Conservation (phyloP, 1,140 invertebrate genomes). For the Samia ricini region DNA sequence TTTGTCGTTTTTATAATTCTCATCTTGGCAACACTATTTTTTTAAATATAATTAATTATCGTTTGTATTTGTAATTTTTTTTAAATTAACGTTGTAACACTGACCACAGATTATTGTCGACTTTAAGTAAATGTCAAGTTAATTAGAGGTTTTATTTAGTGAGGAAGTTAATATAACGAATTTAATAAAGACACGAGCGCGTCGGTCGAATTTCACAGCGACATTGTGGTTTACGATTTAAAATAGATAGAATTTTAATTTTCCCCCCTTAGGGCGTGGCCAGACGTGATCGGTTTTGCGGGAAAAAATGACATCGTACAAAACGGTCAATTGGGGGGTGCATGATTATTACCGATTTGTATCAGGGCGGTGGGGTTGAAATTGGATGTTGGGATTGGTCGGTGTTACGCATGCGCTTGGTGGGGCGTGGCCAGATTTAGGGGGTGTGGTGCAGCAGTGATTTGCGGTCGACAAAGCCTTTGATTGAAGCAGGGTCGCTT, state of each 20-base stretch:
- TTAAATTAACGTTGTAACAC: not conserved
- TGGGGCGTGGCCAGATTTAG: slow-evolving; percentile 52
- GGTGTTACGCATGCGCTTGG: slow-evolving; percentile 46
- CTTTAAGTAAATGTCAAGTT: not conserved
- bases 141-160: slow-evolving; percentile 18
- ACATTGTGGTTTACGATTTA: slow-evolving; percentile 58
- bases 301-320: slow-evolving; percentile 67
- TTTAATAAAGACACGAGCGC: slow-evolving; percentile 23
- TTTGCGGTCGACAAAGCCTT: slow-evolving; percentile 68
- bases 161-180: slow-evolving; percentile 28
- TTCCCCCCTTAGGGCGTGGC: slow-evolving; percentile 41
- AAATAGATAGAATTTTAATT: slow-evolving; percentile 54
- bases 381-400: slow-evolving; percentile 42
- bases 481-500: slow-evolving; percentile 62
- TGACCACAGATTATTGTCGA: slow-evolving; percentile 9
- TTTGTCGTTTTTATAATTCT: not conserved
- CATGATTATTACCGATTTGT: slow-evolving; percentile 34
- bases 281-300: slow-evolving; percentile 56
- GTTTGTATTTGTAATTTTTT: too few species aligned
- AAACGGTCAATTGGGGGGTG: slow-evolving; percentile 62
- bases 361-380: slow-evolving; percentile 22
- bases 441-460: slow-evolving; percentile 66
- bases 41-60: too few species aligned
- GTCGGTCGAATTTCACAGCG: slow-evolving; percentile 1
- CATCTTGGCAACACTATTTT: not conserved